phyloP scores from a whole-genome alignment of 1,140 invertebrate genomes.

The Leptinotarsa defecta region DNA sequence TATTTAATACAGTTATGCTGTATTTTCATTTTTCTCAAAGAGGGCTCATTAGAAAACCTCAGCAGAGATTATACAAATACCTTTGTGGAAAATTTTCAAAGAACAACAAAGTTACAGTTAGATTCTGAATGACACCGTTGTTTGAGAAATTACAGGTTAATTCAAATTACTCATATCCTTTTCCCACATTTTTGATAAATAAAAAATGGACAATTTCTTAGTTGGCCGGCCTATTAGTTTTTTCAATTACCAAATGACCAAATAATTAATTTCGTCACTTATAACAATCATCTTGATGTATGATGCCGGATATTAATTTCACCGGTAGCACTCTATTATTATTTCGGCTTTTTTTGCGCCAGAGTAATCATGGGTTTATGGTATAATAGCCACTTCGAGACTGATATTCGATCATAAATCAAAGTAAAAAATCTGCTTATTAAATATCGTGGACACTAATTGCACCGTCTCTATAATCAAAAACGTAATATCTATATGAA shows the following conservation, averaged over 20 bases:
- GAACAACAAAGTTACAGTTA: too few species aligned
- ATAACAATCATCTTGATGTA: background rate
- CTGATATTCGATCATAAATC: slow-evolving; percentile 3
- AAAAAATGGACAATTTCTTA: background rate
- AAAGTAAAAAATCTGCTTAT: background rate
- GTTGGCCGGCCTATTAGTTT: background rate
- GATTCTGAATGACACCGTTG: too few species aligned
- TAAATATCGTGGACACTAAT: background rate
- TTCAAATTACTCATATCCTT: background rate
- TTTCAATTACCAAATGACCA: background rate
- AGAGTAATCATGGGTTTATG: slow-evolving; percentile 2
- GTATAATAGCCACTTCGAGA: background rate
- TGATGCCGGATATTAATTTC: background rate
- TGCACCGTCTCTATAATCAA: background rate
- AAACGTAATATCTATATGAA: background rate
- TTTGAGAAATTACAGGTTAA: too few species aligned
- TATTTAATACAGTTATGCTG: too few species aligned
- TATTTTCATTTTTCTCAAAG: too few species aligned
- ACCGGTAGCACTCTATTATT: background rate
- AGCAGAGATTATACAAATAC: too few species aligned
- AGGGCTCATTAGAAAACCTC: too few species aligned
- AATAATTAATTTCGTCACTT: background rate
- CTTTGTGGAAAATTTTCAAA: too few species aligned
- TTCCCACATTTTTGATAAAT: background rate
- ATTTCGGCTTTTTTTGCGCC: background rate